Evolutionary conservation across 2,113 vertebrate species (phyloP).

Genomic region (Actenoides lindsayi): DNA sequence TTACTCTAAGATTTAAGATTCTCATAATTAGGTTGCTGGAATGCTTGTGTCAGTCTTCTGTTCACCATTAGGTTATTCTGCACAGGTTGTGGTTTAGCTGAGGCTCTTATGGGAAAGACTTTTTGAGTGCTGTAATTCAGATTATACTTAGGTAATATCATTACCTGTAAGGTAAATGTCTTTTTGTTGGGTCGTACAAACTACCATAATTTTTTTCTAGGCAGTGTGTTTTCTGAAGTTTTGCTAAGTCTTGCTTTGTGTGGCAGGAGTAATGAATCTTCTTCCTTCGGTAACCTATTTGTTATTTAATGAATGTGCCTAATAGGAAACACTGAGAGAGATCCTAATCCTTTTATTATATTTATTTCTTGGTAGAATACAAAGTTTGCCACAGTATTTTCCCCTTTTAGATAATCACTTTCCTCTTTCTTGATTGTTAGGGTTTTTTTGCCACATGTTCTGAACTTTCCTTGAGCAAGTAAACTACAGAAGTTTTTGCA

Average conservation of each 20-base stretch:
- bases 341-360: background rate
- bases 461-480: background rate
- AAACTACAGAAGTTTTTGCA: background rate
- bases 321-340: background rate
- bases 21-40: background rate
- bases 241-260: background rate
- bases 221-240: background rate
- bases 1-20: background rate
- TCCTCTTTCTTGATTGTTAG: background rate
- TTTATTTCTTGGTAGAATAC: background rate
- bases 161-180: background rate
- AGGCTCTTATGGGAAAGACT: background rate
- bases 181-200: background rate
- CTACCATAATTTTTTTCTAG: background rate
- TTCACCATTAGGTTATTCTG: background rate
- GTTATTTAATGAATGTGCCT: background rate
- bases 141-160: background rate
- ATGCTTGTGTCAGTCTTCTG: background rate
- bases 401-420: background rate
- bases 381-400: background rate
- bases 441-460: background rate
- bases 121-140: background rate
- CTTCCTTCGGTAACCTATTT: background rate
- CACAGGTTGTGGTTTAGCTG: background rate
- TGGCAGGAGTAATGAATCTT: background rate